These are phyloP conservation scores for Thamnophis sirtalis DNA, from an alignment of 2,113 vertebrate genomes.

Conservation along the genomic window DNA sequence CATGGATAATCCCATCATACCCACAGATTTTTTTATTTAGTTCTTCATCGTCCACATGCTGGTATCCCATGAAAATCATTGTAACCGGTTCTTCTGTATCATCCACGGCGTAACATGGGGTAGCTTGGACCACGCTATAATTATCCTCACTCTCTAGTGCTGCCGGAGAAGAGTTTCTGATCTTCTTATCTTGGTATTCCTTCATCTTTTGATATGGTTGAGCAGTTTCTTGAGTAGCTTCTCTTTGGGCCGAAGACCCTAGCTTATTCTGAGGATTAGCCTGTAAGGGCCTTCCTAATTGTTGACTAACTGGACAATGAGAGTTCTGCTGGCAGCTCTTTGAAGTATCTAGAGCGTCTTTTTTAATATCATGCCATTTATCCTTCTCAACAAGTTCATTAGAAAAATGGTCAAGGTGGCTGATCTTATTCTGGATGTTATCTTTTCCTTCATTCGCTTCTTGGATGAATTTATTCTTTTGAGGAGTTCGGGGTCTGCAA, in stretches of 20 bases:
- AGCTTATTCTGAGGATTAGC: slow-evolving; percentile 33
- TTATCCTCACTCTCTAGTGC: slow-evolving; percentile 62
- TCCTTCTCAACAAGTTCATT: slow-evolving; percentile 41
- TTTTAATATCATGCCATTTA: slow-evolving; percentile 42
- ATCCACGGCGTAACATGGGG: slow-evolving; percentile 65
- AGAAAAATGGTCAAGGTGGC: slow-evolving; percentile 49
- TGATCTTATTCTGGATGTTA: slow-evolving; percentile 42
- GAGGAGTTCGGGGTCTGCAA: slow-evolving; percentile 72
- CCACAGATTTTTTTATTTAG: slow-evolving; percentile 55
- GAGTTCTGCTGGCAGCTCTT: slow-evolving; percentile 39
- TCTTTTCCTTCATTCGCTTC: slow-evolving; percentile 55
- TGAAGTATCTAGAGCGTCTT: slow-evolving; percentile 30
- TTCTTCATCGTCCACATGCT: slow-evolving; percentile 73
- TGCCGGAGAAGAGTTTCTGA: slow-evolving; percentile 39
- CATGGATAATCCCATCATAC: slow-evolving; percentile 80
- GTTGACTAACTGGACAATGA: slow-evolving; percentile 34
- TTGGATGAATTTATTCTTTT: slow-evolving; percentile 60
- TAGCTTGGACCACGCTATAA: slow-evolving; percentile 64
- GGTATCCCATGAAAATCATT: slow-evolving; percentile 98
- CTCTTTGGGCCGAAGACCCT: slow-evolving; percentile 23
- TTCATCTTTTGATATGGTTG: slow-evolving; percentile 44
- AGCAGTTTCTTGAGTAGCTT: slow-evolving; percentile 19
- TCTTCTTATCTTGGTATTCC: slow-evolving; percentile 40
- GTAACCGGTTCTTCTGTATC: slow-evolving; percentile 75
- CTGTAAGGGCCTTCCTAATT: slow-evolving; percentile 21